Evolutionary conservation across 2,888 invertebrate species (phyloP), one percentile per base, ranked within the genome.

Genomic region (Unio pictorum): DNA sequence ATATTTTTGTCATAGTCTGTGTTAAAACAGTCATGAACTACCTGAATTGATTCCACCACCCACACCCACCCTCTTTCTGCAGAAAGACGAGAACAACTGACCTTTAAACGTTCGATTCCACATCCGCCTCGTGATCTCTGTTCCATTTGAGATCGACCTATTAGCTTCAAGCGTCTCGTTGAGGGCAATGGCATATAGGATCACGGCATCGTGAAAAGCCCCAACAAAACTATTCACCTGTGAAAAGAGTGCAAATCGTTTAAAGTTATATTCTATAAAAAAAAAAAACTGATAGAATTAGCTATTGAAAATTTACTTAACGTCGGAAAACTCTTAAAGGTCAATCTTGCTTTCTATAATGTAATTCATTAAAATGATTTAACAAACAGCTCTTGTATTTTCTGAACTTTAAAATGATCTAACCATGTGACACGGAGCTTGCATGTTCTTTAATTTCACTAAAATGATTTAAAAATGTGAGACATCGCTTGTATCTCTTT

Each of bases 151-250:
- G 15, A 91, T 89, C 63, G 89, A 88, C 26, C 86, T 77, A 81
- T 87, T 92, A 3, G 88, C 91, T 28, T 84, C 88, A 60, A 98
- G 91, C 34, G 96, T 96, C 80, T 96, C 95, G 87, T 97, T 97
- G 11, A 99, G 91, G 0, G 97, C 97, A 69, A 95, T 92, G 0
- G 97, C 95, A 90, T 98, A 99, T 57, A 99, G 93, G 0, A 98
- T 92, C 18, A 99, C 96, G 0, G 98, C 98, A 86, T 99, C 98
- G 90, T 98, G 97, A 91, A 99, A 96, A 3, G 98, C 97, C 0
- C 96, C 95, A 66, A 97, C 96, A 90, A 96, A 97, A 57, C 96
- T 95, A 74, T 96, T 96, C 59, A 97, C 95, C 81, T 95, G 84
- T 34, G 84, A 56, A 55, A 7, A 64, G 61, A 55, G 7, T 55